Percentiles rank a stretch among this genome's conserved stretches.
Conservation (phyloP, 2,888 invertebrate genomes). For the Odontocolon sp. region DNA sequence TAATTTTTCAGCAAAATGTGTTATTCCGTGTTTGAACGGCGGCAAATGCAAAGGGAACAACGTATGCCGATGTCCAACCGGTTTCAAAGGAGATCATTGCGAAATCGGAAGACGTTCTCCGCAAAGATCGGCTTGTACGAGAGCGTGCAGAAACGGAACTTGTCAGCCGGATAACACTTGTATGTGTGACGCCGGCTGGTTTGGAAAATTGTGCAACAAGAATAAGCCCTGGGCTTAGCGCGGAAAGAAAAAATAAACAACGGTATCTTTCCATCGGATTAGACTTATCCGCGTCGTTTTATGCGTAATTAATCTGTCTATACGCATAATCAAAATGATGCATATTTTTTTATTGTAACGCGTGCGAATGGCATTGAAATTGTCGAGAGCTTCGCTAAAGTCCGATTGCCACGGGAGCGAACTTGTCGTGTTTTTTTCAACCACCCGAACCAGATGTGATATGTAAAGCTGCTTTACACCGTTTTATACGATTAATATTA, state of each 20-base stretch:
- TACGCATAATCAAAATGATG: slow-evolving; percentile 4
- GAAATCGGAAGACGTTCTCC: slow-evolving; percentile 90
- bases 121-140: slow-evolving; percentile 87
- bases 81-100: slow-evolving; percentile 94
- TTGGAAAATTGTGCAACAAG: slow-evolving; percentile 90
- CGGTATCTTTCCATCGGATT: background rate
- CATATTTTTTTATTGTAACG: background rate
- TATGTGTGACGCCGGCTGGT: slow-evolving; percentile 92
- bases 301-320: background rate
- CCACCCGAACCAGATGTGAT: slow-evolving; percentile 78
- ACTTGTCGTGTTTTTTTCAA: slow-evolving; percentile 27
- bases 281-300: background rate
- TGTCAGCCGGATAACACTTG: slow-evolving; percentile 88
- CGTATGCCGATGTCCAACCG: slow-evolving; percentile 92
- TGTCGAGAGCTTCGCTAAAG: slow-evolving; percentile 39
- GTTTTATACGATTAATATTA: slow-evolving; percentile 76
- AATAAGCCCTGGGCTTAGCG: slow-evolving; percentile 83
- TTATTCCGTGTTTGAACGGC: slow-evolving; percentile 94
- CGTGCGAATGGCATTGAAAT: slow-evolving; percentile 39
- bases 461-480: slow-evolving; percentile 80
- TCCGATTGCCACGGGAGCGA: slow-evolving; percentile 17
- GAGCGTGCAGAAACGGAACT: slow-evolving; percentile 89
- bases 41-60: slow-evolving; percentile 95
- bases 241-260: background rate
- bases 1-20: slow-evolving; percentile 88